Base-by-base conservation (phyloP, 2,797 vertebrate genomes). In the Sebastes umbrosus region DNA sequence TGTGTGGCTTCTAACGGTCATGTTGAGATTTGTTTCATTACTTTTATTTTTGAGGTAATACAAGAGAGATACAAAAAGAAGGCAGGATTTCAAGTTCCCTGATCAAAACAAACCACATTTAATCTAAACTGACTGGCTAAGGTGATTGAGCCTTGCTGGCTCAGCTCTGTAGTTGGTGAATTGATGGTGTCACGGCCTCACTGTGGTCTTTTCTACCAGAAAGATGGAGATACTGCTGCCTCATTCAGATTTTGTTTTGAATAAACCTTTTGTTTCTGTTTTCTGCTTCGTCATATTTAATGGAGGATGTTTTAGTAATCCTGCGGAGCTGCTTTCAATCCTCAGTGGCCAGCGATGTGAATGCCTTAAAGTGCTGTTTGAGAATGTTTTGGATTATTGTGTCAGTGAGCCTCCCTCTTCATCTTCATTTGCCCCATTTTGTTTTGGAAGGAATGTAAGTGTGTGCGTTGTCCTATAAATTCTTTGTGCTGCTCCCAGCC, bases 21-120 rank as follows among this genome's bases (percentile, higher is more conserved):
- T n/a, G 31, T 24, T 31, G 31, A 60, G 10, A 69, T 43, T 66
- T 71, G 8, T 52, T 78, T 74, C 2, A 36, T 24, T 69, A 27
- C 4, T 20, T 31, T 52, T 39, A 39, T n/a, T 77, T 29, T 59
- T 63, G 4, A 31, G 25, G 11, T 27, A 8, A 6, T 25, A 5
- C 29, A 55, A 36, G 22, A 57, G 64, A 54, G 71, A 73, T 46
- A 55, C 24, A 60, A 65, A 50, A 16, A 22, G 52, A 71, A 57
- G 59, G 64, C 18, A 29, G 58, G 18, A 73, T 63, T 71, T 13
- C 1, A 2, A 72, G 46, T 25, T 65, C 27, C 69, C 20, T 50
- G 83, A 80, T 80, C 39, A 66, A 87, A 89, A 82, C 58, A 66
- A 80, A 71, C 58, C 54, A 43, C 27, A 65, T 74, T 73, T 84